These are phyloP conservation scores for Hyles lineata DNA, from an alignment of 2,888 invertebrate genomes.

Conservation along the genomic window DNA sequence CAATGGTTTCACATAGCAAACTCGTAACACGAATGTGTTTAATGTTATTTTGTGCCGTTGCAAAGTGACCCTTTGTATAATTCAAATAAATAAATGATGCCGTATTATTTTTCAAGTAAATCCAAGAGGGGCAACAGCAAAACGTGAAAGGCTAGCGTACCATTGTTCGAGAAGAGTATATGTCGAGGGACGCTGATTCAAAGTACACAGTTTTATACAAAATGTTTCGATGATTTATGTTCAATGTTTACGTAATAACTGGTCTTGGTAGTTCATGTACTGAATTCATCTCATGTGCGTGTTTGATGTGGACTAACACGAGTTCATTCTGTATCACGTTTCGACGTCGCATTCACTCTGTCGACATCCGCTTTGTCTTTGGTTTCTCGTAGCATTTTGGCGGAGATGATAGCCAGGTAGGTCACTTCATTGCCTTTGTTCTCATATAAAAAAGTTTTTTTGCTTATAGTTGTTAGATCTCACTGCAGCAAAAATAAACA, in stretches of 20 bases:
- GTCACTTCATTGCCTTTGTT: slow-evolving; percentile 20
- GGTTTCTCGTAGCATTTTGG: slow-evolving; percentile 76
- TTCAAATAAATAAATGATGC: slow-evolving; percentile 48
- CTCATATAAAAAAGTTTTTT: not conserved
- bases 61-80: not conserved
- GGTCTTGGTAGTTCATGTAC: slow-evolving; percentile 79
- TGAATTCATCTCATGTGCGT: slow-evolving; percentile 75
- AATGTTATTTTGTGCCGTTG: slow-evolving; percentile 11
- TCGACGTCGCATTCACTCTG: slow-evolving; percentile 64
- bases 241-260: slow-evolving; percentile 64
- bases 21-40: slow-evolving; percentile 18
- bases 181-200: slow-evolving; percentile 61
- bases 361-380: slow-evolving; percentile 77
- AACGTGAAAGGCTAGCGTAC: slow-evolving; percentile 67
- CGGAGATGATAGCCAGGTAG: slow-evolving; percentile 31
- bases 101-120: slow-evolving; percentile 80
- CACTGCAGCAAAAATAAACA: not conserved
- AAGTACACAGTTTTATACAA: slow-evolving; percentile 64
- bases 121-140: slow-evolving; percentile 75
- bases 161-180: slow-evolving; percentile 59
- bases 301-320: slow-evolving; percentile 79
- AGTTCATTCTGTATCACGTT: slow-evolving; percentile 62
- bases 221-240: slow-evolving; percentile 65
- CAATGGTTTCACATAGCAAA: not conserved
- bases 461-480: not conserved